These are phyloP conservation scores for Chaetodon trifascialis DNA, from an alignment of 2,113 vertebrate genomes.

Conservation along the genomic window DNA sequence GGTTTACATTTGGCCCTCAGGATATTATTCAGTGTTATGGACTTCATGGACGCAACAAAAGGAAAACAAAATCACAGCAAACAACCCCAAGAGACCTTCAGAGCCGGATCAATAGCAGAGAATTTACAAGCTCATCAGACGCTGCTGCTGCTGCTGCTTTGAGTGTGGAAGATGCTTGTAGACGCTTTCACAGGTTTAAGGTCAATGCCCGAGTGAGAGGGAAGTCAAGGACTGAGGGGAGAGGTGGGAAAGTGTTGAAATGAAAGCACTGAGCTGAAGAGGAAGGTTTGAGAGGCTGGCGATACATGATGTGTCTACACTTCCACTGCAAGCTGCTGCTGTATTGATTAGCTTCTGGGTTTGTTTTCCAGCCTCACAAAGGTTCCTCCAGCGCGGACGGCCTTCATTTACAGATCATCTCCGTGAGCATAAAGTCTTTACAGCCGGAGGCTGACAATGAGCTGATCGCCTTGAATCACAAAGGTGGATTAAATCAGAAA, in stretches of 20 bases:
- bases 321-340: constrained; percentile 13
- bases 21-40: constrained; percentile 19
- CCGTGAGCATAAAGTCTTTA: not conserved
- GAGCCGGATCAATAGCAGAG: constrained; percentile 47
- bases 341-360: constrained; percentile 35
- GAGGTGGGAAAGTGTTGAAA: not conserved
- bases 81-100: constrained; percentile 17
- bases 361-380: constrained; percentile 31
- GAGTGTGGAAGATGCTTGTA: constrained; percentile 23
- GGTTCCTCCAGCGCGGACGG: not conserved
- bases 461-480: not conserved
- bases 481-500: not conserved
- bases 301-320: constrained; percentile 1
- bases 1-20: not conserved
- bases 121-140: constrained; percentile 58
- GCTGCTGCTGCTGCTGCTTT: constrained; percentile 14
- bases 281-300: constrained; percentile 2
- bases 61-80: constrained; percentile 42
- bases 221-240: not conserved
- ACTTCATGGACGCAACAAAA: constrained; percentile 33
- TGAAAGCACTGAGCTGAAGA: not conserved
- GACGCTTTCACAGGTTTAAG: constrained; percentile 30
- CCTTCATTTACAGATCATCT: constrained; percentile 6
- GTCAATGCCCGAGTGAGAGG: constrained; percentile 30
- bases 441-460: not conserved